A percentile compares a stretch with the other conserved stretches of the same genome.
Conservation (phyloP, 2,797 vertebrate species). For the Myripristis murdjan region DNA sequence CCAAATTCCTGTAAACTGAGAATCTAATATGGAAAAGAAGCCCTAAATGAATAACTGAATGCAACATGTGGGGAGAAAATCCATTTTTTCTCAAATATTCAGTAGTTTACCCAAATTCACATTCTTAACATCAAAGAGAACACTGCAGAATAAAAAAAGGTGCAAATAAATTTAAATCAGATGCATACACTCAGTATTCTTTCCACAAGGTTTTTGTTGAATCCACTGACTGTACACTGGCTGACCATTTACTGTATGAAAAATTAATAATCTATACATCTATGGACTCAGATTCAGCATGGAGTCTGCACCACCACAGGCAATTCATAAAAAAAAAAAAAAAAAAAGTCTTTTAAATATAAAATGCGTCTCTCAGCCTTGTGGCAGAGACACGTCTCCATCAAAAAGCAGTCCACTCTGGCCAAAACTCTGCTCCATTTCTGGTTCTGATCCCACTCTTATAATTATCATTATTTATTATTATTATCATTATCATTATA, state of each 20-base stretch:
- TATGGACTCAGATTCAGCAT: constrained; percentile 40
- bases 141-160: constrained; percentile 69
- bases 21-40: constrained; percentile 19
- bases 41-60: constrained; percentile 46
- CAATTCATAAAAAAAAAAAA: constrained; percentile 54
- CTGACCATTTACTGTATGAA: constrained; percentile 59
- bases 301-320: constrained; percentile 64
- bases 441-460: constrained; percentile 35
- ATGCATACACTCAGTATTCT: constrained; percentile 53
- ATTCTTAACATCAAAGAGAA: constrained; percentile 58
- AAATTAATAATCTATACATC: constrained; percentile 69
- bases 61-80: constrained; percentile 30
- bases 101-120: constrained; percentile 65
- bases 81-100: constrained; percentile 42
- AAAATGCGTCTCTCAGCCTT: constrained; percentile 60
- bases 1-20: constrained; percentile 37
- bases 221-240: constrained; percentile 63
- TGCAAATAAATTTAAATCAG: constrained; percentile 75
- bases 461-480: not conserved
- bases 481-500: not conserved
- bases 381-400: constrained; percentile 49
- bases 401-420: constrained; percentile 67
- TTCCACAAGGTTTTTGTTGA: constrained; percentile 42
- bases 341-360: constrained; percentile 50
- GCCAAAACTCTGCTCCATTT: constrained; percentile 38